These are phyloP conservation scores for Dendrocincla tyrannina DNA, from an alignment of 2,797 vertebrate genomes.

Conservation along the genomic window DNA sequence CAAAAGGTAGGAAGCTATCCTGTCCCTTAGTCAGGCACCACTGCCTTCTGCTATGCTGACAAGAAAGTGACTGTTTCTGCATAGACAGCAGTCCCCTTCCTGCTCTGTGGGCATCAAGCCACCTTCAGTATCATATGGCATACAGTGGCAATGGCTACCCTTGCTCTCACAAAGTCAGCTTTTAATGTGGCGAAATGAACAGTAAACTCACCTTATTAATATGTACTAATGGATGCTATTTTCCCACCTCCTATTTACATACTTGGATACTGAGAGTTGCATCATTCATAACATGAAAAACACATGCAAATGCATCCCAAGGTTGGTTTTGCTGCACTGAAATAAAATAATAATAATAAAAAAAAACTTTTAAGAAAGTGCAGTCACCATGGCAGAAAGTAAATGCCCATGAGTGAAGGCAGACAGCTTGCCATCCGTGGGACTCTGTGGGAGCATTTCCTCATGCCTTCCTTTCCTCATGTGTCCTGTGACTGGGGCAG, in stretches of 20 bases:
- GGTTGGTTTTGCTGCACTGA: neutral
- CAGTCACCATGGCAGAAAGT: neutral
- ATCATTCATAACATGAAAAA: neutral
- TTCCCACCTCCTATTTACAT: neutral
- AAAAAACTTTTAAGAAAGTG: neutral
- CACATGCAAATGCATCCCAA: rapidly evolving
- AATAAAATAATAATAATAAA: neutral
- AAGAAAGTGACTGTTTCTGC: neutral
- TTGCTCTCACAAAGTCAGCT: neutral
- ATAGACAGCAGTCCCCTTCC: neutral
- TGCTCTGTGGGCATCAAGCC: rapidly evolving
- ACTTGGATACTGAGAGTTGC: neutral
- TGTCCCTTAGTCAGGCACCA: no score
- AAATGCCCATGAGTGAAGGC: rapidly evolving
- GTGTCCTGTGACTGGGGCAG: rapidly evolving
- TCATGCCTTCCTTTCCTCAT: neutral
- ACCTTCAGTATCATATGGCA: rapidly evolving
- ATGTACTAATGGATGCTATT: neutral
- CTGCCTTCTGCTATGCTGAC: neutral
- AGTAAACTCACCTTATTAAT: neutral
- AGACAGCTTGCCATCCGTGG: neutral
- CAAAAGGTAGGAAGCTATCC: neutral
- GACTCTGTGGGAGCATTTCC: neutral
- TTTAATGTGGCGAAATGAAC: neutral
- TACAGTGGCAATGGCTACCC: neutral